Base-by-base conservation (phyloP, 2,888 invertebrate genomes). In the Trisateles emortualis region DNA sequence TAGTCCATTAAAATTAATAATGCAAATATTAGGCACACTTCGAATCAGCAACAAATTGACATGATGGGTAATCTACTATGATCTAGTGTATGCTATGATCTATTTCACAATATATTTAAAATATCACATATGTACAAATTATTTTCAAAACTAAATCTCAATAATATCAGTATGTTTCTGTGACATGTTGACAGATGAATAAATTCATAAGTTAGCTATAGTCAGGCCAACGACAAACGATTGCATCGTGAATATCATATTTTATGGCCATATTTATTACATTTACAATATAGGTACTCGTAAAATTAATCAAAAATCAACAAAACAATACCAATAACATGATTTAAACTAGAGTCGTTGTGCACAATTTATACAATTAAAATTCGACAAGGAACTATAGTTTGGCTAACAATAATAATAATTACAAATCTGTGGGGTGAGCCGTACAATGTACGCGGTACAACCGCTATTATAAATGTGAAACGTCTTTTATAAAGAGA, bases 111-210 rank as follows among this genome's bases (percentile, higher is more conserved):
- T 90, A 90, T 88, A 87, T 90, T 88, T 90, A 89, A 90, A 90
- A 91, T 92, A 92, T 92, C 92, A 92, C 92, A 91, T 92, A 92
- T 92, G 89, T 92, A 92, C 91, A 92, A 78, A 88, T 86, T 85
- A 87, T 84, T 83, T 80, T 79, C 81, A 78, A 83, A 78, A 85
- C 86, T 77, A 77, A 77, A 87, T 83, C 77, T 84, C 81, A 75
- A 80, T 85, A 88, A 87, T 88, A 89, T 89, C 86, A 86, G 59
- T 49, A 79, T 76, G 75, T 72, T 76, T 76, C 79, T 74, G 80
- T 75, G 78, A 80, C 79, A 72, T 64, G 66, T 71, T 71, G 73
- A 73, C 72, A 72, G 62, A 72, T 67, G 65, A 70, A 74, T 73
- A 72, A 74, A 64, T 73, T 71, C 72, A 68, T 81, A 74, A 71